Base-by-base conservation (phyloP, 1,140 invertebrate species). In the Drosophila lini region DNA sequence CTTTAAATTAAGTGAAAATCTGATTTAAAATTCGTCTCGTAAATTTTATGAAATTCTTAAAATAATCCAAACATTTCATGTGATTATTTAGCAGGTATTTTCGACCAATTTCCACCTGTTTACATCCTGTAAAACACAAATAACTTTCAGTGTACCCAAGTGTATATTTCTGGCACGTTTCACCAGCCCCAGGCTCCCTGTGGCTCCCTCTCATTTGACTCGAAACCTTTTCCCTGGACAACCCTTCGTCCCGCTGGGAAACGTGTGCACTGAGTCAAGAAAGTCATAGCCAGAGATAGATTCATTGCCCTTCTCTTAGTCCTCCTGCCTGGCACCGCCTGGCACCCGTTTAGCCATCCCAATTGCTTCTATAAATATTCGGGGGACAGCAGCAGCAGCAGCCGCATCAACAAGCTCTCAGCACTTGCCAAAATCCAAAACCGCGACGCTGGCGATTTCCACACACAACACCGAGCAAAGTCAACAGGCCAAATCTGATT, bases 401-500 rank as follows among this genome's bases (percentile, higher is more conserved):
- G 58, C 11, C 16, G 52, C 69, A 36, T 62, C 71, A 41, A 62
- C 36, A 58, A 45, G 42, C 42, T 40, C 22, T 78, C 74, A 78
- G 74, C 74, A 78, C 74, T 69, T 78, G 56, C 56, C 74, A 78
- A 78, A 78, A 77, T 50, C 44, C 74, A 69, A 69, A 8, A 59
- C 31, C 69, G 69, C 53, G 44, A 71, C 42, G 68, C 41, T 7
- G n/a, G n/a, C 44, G 55, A 65, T 62, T 67, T 55, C 70, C 63
- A 32, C 47, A 65, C 62, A 44, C 25, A 8, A 44, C 13, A 48
- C 42, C 48, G 40, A 44, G 63, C 44, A 55, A 78, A 80, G 53
- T 60, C 65, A 73, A 80, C 75, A 64, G 76, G 71, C 56, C 77
- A 81, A 80, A 83, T 74, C 80, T 84, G 80, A 84, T 89, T 89